These are phyloP conservation scores for Drosophila anomalata DNA, from an alignment of 2,888 invertebrate species.

Conservation along the genomic window DNA sequence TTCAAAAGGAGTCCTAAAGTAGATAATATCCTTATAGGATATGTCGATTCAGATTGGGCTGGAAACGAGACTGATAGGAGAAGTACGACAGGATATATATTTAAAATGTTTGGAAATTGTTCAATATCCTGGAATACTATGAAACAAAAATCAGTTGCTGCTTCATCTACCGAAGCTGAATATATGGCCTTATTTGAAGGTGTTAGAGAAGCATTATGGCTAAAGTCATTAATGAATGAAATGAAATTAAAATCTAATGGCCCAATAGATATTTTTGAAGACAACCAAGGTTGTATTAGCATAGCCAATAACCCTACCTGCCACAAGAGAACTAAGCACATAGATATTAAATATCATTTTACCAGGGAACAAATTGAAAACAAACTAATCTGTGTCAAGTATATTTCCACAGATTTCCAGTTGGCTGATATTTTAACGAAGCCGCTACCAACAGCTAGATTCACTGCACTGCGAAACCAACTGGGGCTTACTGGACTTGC, in stretches of 20 bases:
- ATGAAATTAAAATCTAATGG: conserved; percentile 10
- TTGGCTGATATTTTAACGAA: conserved; percentile 14
- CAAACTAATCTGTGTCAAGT: conserved; percentile 32
- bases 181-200: conserved; percentile 49
- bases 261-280: conserved; percentile 24
- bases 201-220: conserved; percentile 12
- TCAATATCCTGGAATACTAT: conserved; percentile 44
- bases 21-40: conserved; percentile 29
- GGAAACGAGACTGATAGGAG: conserved; percentile 46
- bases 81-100: conserved; percentile 50
- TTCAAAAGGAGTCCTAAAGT: conserved; percentile 10
- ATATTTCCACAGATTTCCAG: conserved; percentile 14
- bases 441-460: conserved; percentile 11
- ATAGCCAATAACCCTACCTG: conserved; percentile 32
- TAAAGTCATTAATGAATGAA: conserved; percentile 17
- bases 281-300: conserved; percentile 42
- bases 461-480: conserved; percentile 13
- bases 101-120: conserved; percentile 47
- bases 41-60: conserved; percentile 56
- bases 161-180: conserved; percentile 41
- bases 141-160: conserved; percentile 33
- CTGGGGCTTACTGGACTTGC: conserved; percentile 6
- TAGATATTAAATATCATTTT: conserved; percentile 34
- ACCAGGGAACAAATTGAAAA: conserved; percentile 48
- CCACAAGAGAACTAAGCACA: conserved; percentile 20